Base-by-base conservation (phyloP, 2,888 invertebrate genomes). In the Linnaemya vulpina region DNA sequence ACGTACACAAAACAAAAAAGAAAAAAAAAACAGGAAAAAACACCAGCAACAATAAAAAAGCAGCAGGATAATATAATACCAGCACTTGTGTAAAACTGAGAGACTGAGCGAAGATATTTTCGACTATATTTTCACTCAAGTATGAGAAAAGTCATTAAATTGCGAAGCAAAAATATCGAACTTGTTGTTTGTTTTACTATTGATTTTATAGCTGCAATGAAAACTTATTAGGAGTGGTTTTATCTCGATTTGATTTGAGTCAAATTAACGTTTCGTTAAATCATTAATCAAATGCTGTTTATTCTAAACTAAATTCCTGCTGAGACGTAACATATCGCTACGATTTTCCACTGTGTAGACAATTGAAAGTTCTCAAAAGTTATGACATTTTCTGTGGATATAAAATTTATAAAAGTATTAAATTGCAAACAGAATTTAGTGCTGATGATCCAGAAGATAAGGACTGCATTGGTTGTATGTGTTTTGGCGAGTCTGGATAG, bases 81-180 rank as follows among this genome's bases (percentile, higher is more conserved):
- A 30, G 30, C 30, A 30, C 5, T 38, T 20, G 17, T 35, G 13
- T 35, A 22, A 53, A 53, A 20, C 20, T 2, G 2, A 20, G 11
- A n/a, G 9, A 55, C 15, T 35, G 13, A 35, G n/a, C n/a, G n/a
- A n/a, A n/a, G 20, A 58, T 35, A 55, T 10, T 35, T 43, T 53
- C n/a, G 11, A 38, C n/a, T 30, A 11, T n/a, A 46, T 67, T 76
- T 80, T 73, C 67, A 80, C 73, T 62, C 49, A n/a, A 55, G 60
- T 49, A 75, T 75, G 67, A 75, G 58, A 80, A 60, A 75, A 80
- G 58, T 53, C 75, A 80, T 75, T 71, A 71, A 75, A 77, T 71
- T 55, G 15, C 51, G n/a, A 25, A 76, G 30, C 49, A 25, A 17
- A 40, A 17, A 46, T 51, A 60, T 55, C 49, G 25, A 79, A 46